Conservation (phyloP, 2,797 vertebrate genomes). For the Phrynocephalus forsythii region DNA sequence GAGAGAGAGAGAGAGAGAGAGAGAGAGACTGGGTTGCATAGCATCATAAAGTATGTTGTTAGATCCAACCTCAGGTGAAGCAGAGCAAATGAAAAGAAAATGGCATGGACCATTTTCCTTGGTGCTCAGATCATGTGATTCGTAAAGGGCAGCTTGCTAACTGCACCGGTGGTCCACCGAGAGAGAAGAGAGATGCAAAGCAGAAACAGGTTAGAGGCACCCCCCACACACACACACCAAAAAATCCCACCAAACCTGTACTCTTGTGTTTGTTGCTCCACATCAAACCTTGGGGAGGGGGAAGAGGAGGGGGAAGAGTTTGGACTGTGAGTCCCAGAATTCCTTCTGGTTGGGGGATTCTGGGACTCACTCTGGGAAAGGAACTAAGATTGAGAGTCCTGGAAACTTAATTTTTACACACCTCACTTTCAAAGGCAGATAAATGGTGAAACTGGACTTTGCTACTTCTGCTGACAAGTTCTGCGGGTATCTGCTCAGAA, state of each 20-base stretch:
- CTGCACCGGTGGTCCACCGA: not conserved
- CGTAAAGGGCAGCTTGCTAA: not conserved
- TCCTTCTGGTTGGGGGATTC: not conserved
- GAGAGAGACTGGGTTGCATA: slow-evolving; percentile 42
- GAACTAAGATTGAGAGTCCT: not conserved
- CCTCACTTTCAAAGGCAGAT: too few relatives aligned
- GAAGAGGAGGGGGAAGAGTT: not conserved
- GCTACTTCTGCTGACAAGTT: too few relatives aligned
- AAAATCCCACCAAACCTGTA: too few relatives aligned
- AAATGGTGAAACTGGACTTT: too few relatives aligned
- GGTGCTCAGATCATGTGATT: too few relatives aligned
- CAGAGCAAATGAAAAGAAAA: not conserved
- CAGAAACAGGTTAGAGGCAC: too few relatives aligned
- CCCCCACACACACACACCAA: too few relatives aligned
- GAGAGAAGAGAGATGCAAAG: not conserved
- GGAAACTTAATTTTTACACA: not conserved
- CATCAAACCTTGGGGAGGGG: not conserved
- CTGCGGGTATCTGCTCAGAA: too few relatives aligned
- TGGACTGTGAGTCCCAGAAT: not conserved
- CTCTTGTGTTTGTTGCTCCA: too few relatives aligned
- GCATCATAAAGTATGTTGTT: slow-evolving; percentile 63
- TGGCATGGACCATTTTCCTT: not conserved
- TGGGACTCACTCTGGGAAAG: not conserved
- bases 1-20: not conserved
- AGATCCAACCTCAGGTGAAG: slow-evolving; percentile 38